Percentiles rank a stretch among this genome's conserved stretches.
Conservation (phyloP, 2,888 invertebrate genomes). For the Drosophila macrospina region DNA sequence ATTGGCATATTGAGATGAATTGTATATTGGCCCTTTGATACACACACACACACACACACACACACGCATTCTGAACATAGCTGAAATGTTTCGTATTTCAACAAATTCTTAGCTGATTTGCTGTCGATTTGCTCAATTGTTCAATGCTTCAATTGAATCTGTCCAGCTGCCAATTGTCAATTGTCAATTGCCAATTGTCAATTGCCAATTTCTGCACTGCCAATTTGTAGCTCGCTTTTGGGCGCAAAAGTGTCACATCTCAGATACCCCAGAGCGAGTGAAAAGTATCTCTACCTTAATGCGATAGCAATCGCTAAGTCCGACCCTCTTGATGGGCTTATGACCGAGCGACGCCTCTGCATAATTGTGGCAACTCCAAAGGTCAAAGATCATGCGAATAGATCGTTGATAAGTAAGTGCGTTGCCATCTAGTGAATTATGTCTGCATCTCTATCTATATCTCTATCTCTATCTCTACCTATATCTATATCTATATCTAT, state of each 20-base stretch:
- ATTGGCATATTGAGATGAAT: conserved; percentile 82
- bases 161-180: conserved; percentile 38
- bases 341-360: conserved; percentile 34
- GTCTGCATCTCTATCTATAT: too few species aligned
- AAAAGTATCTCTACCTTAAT: conserved; percentile 3
- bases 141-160: conserved; percentile 36
- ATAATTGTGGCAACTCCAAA: conserved; percentile 31
- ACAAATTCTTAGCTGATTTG: conserved; percentile 45
- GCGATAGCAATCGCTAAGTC: conserved; percentile 23
- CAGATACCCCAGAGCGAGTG: conserved; percentile 2
- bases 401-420: background rate
- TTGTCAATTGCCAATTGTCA: conserved; percentile 24
- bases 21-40: conserved; percentile 59
- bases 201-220: conserved; percentile 4
- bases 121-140: conserved; percentile 52
- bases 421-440: background rate
- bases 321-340: conserved; percentile 3
- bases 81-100: conserved; percentile 51
- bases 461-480: background rate
- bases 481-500: conserved; percentile 5
- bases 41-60: conserved; percentile 21
- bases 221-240: conserved; percentile 50
- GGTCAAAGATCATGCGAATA: conserved; percentile 54
- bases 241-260: conserved; percentile 28
- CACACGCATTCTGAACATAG: background rate